Evolutionary conservation across 1,140 invertebrate genomes (phyloP), one percentile per base, ranked within the genome.

Genomic region (Lethrus apterus): DNA sequence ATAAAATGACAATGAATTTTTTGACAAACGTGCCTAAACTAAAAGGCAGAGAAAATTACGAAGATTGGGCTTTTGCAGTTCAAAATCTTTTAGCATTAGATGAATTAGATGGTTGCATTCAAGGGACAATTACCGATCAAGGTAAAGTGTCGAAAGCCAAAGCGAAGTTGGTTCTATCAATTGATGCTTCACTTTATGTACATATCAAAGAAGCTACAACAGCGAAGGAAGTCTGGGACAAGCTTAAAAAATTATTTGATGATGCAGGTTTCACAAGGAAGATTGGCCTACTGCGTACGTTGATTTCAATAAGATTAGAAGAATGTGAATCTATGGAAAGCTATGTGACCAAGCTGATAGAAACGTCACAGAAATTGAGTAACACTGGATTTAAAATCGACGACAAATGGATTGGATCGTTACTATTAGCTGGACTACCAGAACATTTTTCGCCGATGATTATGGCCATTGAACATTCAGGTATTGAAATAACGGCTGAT

Each of bases 381-480:
- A 1, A 43, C 1, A 53, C 30, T 17, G 41, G 49, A 41, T 36
- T 55, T 19, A 49, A 56, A 31, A 48, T 54, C 14, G 35, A 32
- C 29, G 46, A 51, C 9, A 36, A 41, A 36, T 63, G 56, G 58
- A 50, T 63, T 19, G 60, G 56, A 14, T 52, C 54, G 1, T 38
- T 65, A 2, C 18, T 66, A 10, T 51, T 64, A n/a, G 58, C 60
- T 0, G 62, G 62, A 31, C 58, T 65, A 35, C 40, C 60, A 1
- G 57, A 63, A 29, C 24, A 18, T 13, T 47, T 41, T 51, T 19
- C 30, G 26, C 64, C 65, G 1, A 67, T 67, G 61, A 62, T 65
- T 4, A 65, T 66, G 62, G 63, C 58, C 1, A 53, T 65, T 8
- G 62, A 62, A 46, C 49, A 55, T 50, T 58, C 56, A 0, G 59